Evolutionary conservation across 35 echinoderm and acorn worm genomes (phyloP).

Genomic region (Stichopus chloronotus): DNA sequence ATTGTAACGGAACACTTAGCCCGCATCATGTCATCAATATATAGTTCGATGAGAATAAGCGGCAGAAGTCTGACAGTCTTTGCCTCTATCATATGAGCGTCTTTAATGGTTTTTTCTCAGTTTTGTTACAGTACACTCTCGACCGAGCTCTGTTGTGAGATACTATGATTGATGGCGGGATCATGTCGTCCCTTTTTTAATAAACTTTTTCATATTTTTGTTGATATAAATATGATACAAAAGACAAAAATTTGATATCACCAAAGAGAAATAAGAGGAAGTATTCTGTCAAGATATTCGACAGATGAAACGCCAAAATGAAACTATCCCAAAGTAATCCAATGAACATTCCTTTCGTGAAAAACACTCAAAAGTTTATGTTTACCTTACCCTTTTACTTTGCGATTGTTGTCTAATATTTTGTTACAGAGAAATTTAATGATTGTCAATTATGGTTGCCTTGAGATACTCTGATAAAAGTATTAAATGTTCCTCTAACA

Average conservation of each 20-base stretch:
- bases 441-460: not conserved
- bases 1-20: not conserved
- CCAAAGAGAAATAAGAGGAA: not conserved
- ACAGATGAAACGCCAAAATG: not conserved
- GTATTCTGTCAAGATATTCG: not conserved
- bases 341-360: not conserved
- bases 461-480: not conserved
- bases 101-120: too few relatives aligned
- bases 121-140: not conserved
- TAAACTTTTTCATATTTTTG: not conserved
- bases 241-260: not conserved
- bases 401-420: not conserved
- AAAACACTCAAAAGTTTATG: not conserved
- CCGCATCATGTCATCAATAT: not conserved
- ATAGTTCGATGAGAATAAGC: not conserved
- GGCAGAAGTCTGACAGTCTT: not conserved
- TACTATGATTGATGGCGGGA: not conserved
- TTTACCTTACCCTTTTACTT: not conserved
- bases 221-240: too few relatives aligned
- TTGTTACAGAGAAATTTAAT: not conserved
- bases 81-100: not conserved
- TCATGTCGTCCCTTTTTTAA: not conserved
- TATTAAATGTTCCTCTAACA: not conserved
- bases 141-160: not conserved
- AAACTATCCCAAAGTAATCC: not conserved